Evolutionary conservation across 2,888 invertebrate genomes (phyloP).

Genomic region (Archaeoteleia sp.): DNA sequence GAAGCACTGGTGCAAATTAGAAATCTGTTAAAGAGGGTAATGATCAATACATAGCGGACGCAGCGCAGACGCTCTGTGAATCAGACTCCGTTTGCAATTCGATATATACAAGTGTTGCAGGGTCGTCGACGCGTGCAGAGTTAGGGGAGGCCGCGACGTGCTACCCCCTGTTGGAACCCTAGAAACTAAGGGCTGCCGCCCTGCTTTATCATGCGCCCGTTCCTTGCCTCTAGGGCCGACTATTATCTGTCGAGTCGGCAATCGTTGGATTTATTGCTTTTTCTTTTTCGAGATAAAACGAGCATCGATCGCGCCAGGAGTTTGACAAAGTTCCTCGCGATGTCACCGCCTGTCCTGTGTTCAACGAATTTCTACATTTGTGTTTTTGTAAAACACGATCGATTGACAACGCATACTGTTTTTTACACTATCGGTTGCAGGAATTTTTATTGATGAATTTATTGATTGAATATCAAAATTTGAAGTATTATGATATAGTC

Average conservation of each 20-base stretch:
- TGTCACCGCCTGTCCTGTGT: slow-evolving; percentile 25
- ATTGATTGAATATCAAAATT: too few relatives aligned
- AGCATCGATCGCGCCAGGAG: background rate
- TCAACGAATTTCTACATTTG: too few relatives aligned
- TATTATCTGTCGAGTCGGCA: slow-evolving; percentile 39
- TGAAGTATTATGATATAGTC: too few relatives aligned
- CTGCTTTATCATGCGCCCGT: slow-evolving; percentile 29
- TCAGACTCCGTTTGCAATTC: slow-evolving; percentile 44
- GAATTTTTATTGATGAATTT: too few relatives aligned
- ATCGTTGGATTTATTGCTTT: background rate
- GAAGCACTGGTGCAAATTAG: slow-evolving; percentile 70
- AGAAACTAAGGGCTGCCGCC: slow-evolving; percentile 60
- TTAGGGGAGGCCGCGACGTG: slow-evolving; percentile 61
- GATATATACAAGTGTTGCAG: slow-evolving; percentile 54
- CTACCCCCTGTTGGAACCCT: slow-evolving; percentile 67
- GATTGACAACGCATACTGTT: too few relatives aligned
- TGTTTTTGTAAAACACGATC: too few relatives aligned
- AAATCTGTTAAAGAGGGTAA: slow-evolving; percentile 73
- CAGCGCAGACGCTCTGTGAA: slow-evolving; percentile 72
- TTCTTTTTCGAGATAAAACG: too few relatives aligned
- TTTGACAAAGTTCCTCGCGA: slow-evolving; percentile 3
- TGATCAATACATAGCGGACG: slow-evolving; percentile 72
- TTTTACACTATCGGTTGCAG: too few relatives aligned
- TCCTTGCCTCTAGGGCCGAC: too few relatives aligned
- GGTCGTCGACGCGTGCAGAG: slow-evolving; percentile 50